Conservation (phyloP, 2,797 vertebrate species). For the Pteronotus mesoamericanus region DNA sequence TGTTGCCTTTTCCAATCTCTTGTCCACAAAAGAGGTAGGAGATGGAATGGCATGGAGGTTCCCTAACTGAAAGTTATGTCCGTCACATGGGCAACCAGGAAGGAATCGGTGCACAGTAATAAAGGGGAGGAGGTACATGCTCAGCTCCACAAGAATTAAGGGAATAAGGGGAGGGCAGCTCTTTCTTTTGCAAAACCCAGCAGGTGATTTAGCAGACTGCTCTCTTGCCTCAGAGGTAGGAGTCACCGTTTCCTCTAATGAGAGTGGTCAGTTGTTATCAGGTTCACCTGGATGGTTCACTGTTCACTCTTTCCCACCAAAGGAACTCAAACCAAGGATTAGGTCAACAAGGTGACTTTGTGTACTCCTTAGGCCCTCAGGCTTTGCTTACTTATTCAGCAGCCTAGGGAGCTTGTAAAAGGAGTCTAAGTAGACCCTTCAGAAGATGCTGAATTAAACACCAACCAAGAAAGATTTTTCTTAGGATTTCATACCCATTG, state of each 20-base stretch:
- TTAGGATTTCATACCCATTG: background rate
- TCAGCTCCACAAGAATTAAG: background rate
- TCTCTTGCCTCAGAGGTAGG: background rate
- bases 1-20: background rate
- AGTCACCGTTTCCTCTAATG: background rate
- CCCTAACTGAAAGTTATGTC: background rate
- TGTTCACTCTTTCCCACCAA: background rate
- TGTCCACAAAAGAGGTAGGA: background rate
- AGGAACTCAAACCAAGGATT: background rate
- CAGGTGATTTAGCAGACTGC: fast-evolving
- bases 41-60: background rate
- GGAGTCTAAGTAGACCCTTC: background rate
- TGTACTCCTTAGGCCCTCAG: background rate
- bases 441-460: background rate
- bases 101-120: background rate
- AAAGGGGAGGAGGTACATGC: fast-evolving
- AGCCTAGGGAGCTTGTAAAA: background rate
- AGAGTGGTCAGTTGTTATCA: background rate
- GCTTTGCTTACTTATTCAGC: background rate
- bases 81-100: background rate
- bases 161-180: fast-evolving
- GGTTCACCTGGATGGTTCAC: background rate
- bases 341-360: background rate
- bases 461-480: background rate
- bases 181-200: background rate